Evolutionary conservation across 2,888 invertebrate genomes (phyloP).

Genomic region (Bombylius discolor): DNA sequence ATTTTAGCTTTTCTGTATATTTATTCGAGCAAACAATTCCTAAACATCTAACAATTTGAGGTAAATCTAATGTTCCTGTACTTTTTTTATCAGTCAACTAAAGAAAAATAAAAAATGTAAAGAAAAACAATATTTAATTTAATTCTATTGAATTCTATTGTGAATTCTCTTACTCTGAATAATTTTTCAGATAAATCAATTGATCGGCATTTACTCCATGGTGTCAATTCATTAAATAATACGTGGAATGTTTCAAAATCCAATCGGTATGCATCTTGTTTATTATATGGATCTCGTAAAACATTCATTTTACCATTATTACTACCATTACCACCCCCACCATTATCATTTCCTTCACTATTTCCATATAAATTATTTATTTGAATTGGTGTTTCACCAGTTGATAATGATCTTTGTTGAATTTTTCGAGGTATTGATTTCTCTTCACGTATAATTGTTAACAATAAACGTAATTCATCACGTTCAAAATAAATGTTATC

Average conservation of each 20-base stretch:
- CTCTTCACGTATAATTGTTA: constrained; percentile 33
- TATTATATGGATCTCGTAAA: constrained; percentile 62
- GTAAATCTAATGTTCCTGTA: constrained; percentile 77
- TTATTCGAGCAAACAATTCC: constrained; percentile 73
- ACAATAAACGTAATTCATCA: constrained; percentile 28
- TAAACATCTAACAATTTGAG: constrained; percentile 66
- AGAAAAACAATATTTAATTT: background rate
- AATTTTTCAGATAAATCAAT: constrained; percentile 74
- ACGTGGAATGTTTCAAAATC: constrained; percentile 85
- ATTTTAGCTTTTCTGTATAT: constrained; percentile 63
- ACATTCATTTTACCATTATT: constrained; percentile 65
- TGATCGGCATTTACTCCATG: constrained; percentile 79
- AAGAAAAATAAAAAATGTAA: constrained; percentile 16
- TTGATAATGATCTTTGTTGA: constrained; percentile 21
- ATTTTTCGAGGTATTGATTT: constrained; percentile 29
- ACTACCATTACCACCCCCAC: constrained; percentile 50
- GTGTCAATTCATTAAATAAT: constrained; percentile 73
- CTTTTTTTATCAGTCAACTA: constrained; percentile 80
- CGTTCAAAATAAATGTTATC: constrained; percentile 40
- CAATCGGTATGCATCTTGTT: constrained; percentile 73
- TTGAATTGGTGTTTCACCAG: constrained; percentile 11
- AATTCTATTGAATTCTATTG: background rate
- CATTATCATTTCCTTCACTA: constrained; percentile 36
- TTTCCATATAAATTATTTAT: background rate
- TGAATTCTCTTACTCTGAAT: constrained; percentile 56